phyloP scores from a whole-genome alignment of 2,797 vertebrate species.

The Acanthurus lineatus region DNA sequence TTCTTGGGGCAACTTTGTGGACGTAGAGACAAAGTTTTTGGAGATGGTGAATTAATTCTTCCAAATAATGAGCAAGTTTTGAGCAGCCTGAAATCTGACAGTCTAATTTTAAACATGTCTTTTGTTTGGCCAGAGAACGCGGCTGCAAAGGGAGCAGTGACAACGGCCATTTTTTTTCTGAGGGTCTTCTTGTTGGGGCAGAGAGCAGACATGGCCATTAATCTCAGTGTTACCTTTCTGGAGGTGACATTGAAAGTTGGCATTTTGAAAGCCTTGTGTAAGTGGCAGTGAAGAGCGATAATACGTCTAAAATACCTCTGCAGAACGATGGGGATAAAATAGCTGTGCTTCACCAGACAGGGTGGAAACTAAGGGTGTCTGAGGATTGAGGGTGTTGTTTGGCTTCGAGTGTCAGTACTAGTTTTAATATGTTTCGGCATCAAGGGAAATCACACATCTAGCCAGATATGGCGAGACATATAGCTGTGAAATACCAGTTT shows the following conservation, averaged over 20 bases:
- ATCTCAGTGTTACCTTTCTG: conserved; percentile 36
- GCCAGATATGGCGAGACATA: conserved; percentile 9
- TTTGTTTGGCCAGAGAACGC: conserved; percentile 11
- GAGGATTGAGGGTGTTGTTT: conserved; percentile 34
- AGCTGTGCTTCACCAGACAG: conserved; percentile 32
- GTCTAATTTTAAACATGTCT: conserved; percentile 1
- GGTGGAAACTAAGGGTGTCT: conserved; percentile 30
- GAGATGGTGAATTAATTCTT: conserved; percentile 25
- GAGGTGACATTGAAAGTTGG: conserved; percentile 14
- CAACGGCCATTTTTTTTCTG: conserved; percentile 2
- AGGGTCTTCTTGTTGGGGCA: conserved; percentile 21
- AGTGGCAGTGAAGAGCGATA: conserved; percentile 56
- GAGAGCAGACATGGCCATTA: conserved; percentile 32
- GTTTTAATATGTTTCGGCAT: conserved; percentile 57
- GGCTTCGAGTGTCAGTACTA: conserved; percentile 48
- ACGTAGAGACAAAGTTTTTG: conserved; percentile 9
- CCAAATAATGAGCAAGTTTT: conserved; percentile 14
- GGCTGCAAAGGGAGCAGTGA: background rate
- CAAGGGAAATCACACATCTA: conserved; percentile 58
- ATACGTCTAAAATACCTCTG: conserved; percentile 43
- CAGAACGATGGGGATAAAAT: conserved; percentile 49
- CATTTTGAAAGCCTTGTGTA: conserved; percentile 57
- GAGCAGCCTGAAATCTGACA: background rate
- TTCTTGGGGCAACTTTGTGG: conserved; percentile 15
- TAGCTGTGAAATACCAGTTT: conserved; percentile 17